Conservation (phyloP, 2,797 vertebrate species). For the Gymnodraco acuticeps region DNA sequence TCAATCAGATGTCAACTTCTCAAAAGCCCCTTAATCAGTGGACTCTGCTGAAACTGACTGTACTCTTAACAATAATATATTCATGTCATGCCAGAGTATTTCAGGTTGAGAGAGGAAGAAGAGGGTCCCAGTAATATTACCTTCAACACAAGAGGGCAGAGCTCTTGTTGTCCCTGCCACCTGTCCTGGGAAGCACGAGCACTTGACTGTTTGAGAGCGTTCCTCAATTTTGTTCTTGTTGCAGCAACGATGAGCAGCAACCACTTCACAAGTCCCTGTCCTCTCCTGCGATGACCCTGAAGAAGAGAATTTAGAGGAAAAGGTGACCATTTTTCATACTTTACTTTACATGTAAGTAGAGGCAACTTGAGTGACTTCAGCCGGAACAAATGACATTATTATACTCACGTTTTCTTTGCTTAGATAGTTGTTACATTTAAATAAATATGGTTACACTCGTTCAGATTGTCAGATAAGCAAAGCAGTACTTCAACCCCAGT, state of each 20-base stretch:
- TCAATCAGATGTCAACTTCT: slow-evolving; percentile 53
- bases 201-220: slow-evolving; percentile 95
- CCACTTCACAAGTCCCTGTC: slow-evolving; percentile 95
- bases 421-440: slow-evolving; percentile 1
- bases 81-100: slow-evolving; percentile 39
- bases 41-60: slow-evolving; percentile 19
- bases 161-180: slow-evolving; percentile 94
- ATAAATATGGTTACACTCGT: slow-evolving; percentile 1
- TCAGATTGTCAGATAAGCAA: slow-evolving; percentile 1
- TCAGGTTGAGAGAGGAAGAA: slow-evolving; percentile 32
- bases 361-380: background rate
- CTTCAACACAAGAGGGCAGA: slow-evolving; percentile 95
- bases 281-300: slow-evolving; percentile 89
- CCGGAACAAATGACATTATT: background rate
- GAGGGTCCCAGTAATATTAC: slow-evolving; percentile 67
- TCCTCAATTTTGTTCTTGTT: slow-evolving; percentile 97
- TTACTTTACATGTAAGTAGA: slow-evolving; percentile 23
- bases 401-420: slow-evolving; percentile 6
- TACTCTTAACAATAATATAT: slow-evolving; percentile 42
- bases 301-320: slow-evolving; percentile 35
- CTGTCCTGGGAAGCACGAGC: slow-evolving; percentile 96
- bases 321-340: background rate
- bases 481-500: background rate
- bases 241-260: slow-evolving; percentile 94
- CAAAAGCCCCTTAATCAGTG: slow-evolving; percentile 31